Evolutionary conservation across 2,113 vertebrate species (phyloP).

Genomic region (Vombatus ursinus): DNA sequence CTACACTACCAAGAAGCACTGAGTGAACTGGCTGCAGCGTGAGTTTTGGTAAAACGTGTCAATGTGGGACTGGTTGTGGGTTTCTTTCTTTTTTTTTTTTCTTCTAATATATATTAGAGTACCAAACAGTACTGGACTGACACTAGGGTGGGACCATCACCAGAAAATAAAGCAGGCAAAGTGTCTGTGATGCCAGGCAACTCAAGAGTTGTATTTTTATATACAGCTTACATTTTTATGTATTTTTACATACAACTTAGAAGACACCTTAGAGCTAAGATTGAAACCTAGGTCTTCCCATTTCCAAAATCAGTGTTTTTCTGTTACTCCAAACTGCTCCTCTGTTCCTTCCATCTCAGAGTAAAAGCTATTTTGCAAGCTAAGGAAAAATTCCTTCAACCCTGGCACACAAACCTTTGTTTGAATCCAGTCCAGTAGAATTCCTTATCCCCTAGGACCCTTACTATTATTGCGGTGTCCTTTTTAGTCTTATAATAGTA

Average conservation of each 20-base stretch:
- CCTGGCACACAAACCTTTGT: neutral
- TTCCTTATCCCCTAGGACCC: neutral
- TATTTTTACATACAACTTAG: neutral
- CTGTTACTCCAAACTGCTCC: neutral
- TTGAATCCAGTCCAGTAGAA: neutral
- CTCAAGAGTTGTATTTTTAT: neutral
- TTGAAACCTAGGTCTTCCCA: too few species aligned
- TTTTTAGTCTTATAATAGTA: slow-evolving; percentile 30
- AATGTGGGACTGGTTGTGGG: neutral
- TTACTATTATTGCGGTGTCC: neutral
- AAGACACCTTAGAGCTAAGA: neutral
- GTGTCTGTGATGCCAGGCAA: neutral
- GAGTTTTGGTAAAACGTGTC: slow-evolving; percentile 75
- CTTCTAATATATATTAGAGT: slow-evolving; percentile 8
- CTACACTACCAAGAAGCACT: slow-evolving; percentile 92
- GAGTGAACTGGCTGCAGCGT: slow-evolving; percentile 90
- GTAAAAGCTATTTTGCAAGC: neutral
- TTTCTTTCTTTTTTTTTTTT: neutral
- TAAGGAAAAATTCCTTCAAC: neutral
- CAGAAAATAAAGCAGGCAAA: neutral
- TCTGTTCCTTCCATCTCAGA: neutral
- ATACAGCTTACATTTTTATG: too few species aligned
- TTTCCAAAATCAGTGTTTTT: too few species aligned
- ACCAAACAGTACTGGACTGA: neutral
- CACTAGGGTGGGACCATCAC: neutral